Evolutionary conservation across 64 coral and sea anemone genomes (phyloP), one percentile per base, ranked within the genome.

Genomic region (Montipora sp.): DNA sequence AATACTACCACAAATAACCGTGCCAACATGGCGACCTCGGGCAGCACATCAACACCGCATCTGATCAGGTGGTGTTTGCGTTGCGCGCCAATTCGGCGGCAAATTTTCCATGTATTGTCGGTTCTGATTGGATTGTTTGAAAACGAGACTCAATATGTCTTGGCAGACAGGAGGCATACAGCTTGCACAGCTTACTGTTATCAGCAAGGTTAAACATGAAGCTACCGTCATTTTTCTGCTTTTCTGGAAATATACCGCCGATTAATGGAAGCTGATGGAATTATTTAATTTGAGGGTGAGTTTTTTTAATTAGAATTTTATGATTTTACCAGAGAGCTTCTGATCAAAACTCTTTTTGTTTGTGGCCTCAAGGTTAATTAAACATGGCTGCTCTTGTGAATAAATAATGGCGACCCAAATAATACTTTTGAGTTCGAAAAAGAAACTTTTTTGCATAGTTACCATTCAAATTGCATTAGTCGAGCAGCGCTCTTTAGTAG

Each of bases 21-120:
- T 5, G 89, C 95, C 85, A 99, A 94, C 98, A 99, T 99, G 89
- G 92, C 89, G 81, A 88, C 65, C 57, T 47, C 13, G 6, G 2
- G 5, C 49, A 92, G 47, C 75, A 92, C 22, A 75, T 79, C 83
- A 78, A 95, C 57, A 91, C 19, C 49, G 78, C 68, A 46, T 71
- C 72, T n/a, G 46, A 80, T 90, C 68, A 85, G 88, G 83, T 27
- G 88, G 83, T 27, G 65, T 83, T 70, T 11, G 11, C 53, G 11
- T 36, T 69, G 58, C n/a, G 47, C 80, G 68, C 63, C 87, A 61
- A 83, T 94, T 94, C 84, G 70, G 88, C 73, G 80, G 93, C 77
- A 94, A 94, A 90, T 90, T 49, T 50, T 5, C 47, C 0, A 22
- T 23, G 19, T 13, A 20, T 49, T 87, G 12, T 87, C n/a, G 15